Conservation (phyloP, 2,797 vertebrate genomes). For the Sternarchorhynchus goeldii region DNA sequence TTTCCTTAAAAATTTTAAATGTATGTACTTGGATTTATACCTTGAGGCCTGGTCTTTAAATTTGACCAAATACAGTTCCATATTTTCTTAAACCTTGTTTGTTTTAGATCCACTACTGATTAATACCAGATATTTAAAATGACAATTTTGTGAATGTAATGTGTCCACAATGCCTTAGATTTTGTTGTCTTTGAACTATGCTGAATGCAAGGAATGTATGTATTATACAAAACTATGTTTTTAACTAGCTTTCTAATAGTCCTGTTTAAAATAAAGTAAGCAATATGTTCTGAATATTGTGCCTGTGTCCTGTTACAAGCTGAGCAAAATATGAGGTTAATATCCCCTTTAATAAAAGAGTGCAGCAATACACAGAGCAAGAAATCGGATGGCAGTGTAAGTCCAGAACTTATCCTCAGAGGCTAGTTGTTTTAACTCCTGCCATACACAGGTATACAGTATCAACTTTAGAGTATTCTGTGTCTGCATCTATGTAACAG, state of each 20-base stretch:
- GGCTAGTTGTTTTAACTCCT: too few relatives aligned
- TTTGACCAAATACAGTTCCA: not conserved
- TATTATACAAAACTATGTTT: conserved; percentile 22
- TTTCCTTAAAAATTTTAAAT: conserved; percentile 18
- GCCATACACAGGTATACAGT: not conserved
- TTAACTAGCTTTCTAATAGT: conserved; percentile 9
- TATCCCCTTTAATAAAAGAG: too few relatives aligned
- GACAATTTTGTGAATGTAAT: not conserved
- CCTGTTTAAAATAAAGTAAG: conserved; percentile 38
- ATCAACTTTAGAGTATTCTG: not conserved
- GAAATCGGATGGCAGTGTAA: too few relatives aligned
- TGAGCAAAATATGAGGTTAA: not conserved
- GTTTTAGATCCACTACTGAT: not conserved
- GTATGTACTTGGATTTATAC: conserved; percentile 15
- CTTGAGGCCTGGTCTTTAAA: not conserved
- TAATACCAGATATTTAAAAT: not conserved
- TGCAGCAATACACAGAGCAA: too few relatives aligned
- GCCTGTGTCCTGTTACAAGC: not conserved
- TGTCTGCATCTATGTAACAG: conserved; percentile 4
- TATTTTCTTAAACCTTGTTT: not conserved
- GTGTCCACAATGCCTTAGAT: not conserved
- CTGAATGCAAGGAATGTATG: not conserved
- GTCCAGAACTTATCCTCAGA: not conserved
- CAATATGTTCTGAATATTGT: conserved; percentile 15
- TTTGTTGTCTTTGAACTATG: not conserved